Percentiles rank a stretch among this genome's conserved stretches.
Conservation (phyloP, 2,113 vertebrate species). For the Neomonachus schauinslandi region DNA sequence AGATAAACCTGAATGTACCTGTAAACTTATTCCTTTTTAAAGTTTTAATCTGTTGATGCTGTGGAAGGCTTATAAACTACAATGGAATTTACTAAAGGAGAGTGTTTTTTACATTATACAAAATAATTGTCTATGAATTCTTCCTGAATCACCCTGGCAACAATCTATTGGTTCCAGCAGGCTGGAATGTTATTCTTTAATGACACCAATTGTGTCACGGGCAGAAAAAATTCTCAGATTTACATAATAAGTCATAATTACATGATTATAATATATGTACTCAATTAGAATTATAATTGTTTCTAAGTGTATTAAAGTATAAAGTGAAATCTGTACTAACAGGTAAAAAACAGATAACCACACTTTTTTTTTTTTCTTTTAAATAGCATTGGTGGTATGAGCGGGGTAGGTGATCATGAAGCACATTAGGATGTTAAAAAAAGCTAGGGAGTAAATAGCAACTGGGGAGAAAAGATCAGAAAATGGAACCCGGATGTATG, state of each 20-base stretch:
- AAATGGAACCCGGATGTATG: neutral
- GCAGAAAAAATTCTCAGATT: neutral
- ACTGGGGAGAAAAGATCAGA: neutral
- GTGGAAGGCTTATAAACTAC: neutral
- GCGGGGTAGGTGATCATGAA: rapidly evolving
- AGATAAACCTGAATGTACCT: neutral
- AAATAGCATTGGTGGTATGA: neutral
- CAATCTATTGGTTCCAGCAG: neutral
- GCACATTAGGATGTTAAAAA: neutral
- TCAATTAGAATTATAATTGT: neutral
- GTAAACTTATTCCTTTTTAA: neutral
- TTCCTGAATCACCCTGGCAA: neutral
- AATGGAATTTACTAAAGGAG: neutral
- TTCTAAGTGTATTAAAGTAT: neutral
- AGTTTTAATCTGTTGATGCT: neutral
- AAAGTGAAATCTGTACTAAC: neutral
- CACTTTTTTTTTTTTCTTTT: neutral
- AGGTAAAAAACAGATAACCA: neutral
- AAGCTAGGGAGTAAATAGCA: neutral
- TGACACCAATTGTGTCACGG: neutral
- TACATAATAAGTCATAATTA: neutral
- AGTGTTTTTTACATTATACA: neutral
- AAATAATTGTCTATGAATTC: neutral
- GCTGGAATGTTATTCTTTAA: neutral
- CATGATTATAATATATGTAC: neutral